These are phyloP conservation scores for Parasteatoda tepidariorum DNA, from an alignment of 1,140 invertebrate genomes.

Conservation along the genomic window DNA sequence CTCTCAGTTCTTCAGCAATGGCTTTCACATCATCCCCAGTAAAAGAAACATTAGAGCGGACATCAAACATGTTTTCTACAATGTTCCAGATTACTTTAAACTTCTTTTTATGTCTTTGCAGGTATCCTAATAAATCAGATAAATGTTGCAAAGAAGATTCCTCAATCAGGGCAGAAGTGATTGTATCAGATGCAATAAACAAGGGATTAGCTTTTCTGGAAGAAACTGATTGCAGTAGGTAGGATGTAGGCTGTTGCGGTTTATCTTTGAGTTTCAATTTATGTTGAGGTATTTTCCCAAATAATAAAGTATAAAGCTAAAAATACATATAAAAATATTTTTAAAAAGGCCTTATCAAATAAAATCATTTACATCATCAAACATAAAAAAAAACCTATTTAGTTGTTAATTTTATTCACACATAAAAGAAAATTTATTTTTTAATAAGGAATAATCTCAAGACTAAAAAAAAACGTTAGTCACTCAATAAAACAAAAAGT, in stretches of 20 bases:
- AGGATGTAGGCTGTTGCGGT: not conserved
- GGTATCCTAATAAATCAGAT: slow-evolving; percentile 35
- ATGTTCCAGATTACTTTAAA: slow-evolving; percentile 36
- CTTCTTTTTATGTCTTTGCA: slow-evolving; percentile 36
- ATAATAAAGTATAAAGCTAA: slow-evolving; percentile 36
- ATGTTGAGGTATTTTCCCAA: slow-evolving; percentile 23
- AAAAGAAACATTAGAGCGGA: not conserved
- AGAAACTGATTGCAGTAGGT: not conserved
- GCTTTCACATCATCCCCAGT: slow-evolving; percentile 18
- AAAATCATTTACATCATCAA: not conserved
- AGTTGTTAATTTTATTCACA: too few species aligned
- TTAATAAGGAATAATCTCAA: too few species aligned
- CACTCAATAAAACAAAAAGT: too few species aligned
- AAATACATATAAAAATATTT: not conserved
- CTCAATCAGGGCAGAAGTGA: not conserved
- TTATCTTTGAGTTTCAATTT: not conserved
- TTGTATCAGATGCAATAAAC: slow-evolving; percentile 7
- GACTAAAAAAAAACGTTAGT: too few species aligned
- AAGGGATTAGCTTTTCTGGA: not conserved
- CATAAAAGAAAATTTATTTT: too few species aligned
- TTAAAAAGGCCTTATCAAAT: not conserved
- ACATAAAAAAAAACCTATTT: not conserved
- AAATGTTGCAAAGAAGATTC: slow-evolving; percentile 33
- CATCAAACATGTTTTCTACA: slow-evolving; percentile 49
- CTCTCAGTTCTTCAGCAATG: slow-evolving; percentile 47